Conservation (phyloP, 2,888 invertebrate species). For the Oasisia sp. region DNA sequence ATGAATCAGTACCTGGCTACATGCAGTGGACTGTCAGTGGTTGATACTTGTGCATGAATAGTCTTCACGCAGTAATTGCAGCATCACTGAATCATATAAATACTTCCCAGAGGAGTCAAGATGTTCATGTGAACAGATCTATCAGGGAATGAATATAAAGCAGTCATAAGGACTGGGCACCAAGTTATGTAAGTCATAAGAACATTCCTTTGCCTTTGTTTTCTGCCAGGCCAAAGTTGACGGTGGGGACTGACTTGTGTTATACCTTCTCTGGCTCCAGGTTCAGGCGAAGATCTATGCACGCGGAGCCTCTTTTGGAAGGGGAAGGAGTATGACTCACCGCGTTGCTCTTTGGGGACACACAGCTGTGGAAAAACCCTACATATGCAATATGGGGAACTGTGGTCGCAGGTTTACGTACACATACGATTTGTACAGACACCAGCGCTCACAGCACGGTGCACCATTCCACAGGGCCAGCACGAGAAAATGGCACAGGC, state of each 20-base stretch:
- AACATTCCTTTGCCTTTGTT: neutral
- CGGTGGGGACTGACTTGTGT: neutral
- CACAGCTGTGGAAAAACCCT: neutral
- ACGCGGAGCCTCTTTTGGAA: neutral
- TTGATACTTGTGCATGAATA: too few relatives aligned
- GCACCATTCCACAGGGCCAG: conserved; percentile 5
- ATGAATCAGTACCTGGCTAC: too few relatives aligned
- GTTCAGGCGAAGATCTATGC: neutral
- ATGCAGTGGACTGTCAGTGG: too few relatives aligned
- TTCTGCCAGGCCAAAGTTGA: neutral
- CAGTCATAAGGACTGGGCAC: too few relatives aligned
- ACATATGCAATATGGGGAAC: neutral
- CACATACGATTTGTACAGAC: conserved; percentile 10
- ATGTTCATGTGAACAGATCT: too few relatives aligned
- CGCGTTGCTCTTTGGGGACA: neutral
- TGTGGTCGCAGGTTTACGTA: neutral
- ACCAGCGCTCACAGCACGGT: conserved; percentile 9
- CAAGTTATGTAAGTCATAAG: too few relatives aligned
- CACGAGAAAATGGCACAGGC: neutral
- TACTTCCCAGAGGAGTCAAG: too few relatives aligned
- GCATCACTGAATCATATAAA: too few relatives aligned
- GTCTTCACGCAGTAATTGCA: too few relatives aligned
- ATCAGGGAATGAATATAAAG: too few relatives aligned
- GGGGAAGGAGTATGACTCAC: neutral
- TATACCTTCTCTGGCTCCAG: neutral